A percentile compares a stretch with the other conserved stretches of the same genome.
These are phyloP conservation scores for Tetramorium parvispinum DNA, from an alignment of 1,140 invertebrate species.

Conservation along the genomic window DNA sequence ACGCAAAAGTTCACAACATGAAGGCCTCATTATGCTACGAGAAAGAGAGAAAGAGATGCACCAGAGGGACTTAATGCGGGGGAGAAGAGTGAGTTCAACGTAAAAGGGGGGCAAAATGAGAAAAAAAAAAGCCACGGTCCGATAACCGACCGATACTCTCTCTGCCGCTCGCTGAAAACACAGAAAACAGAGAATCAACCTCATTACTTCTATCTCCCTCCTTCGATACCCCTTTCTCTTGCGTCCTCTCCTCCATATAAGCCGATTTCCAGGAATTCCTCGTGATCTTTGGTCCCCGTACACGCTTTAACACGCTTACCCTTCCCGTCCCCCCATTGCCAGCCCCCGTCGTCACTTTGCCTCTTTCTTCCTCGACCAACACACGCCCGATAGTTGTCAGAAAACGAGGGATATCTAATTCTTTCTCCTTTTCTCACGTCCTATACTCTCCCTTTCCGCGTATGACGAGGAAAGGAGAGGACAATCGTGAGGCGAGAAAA, in stretches of 20 bases:
- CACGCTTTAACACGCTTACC: conserved; percentile 72
- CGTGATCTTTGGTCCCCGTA: conserved; percentile 81
- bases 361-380: conserved; percentile 59
- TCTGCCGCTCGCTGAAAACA: conserved; percentile 80
- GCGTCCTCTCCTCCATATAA: conserved; percentile 54
- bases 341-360: conserved; percentile 4
- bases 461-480: not conserved
- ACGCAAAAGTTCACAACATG: conserved; percentile 76
- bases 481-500: conserved; percentile 57
- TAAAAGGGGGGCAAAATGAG: conserved; percentile 52
- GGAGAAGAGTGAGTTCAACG: conserved; percentile 2
- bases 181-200: conserved; percentile 83
- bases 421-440: conserved; percentile 66
- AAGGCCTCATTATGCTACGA: conserved; percentile 81
- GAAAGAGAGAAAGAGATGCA: conserved; percentile 44
- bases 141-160: conserved; percentile 80
- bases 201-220: conserved; percentile 84
- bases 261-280: conserved; percentile 81
- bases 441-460: conserved; percentile 13
- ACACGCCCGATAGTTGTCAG: conserved; percentile 77
- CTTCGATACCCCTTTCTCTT: conserved; percentile 59
- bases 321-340: not conserved
- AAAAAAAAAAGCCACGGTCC: conserved; percentile 70
- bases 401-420: conserved; percentile 78
- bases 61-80: conserved; percentile 15